phyloP scores from a whole-genome alignment of 2,113 vertebrate species.

The Phodopus roborovskii region DNA sequence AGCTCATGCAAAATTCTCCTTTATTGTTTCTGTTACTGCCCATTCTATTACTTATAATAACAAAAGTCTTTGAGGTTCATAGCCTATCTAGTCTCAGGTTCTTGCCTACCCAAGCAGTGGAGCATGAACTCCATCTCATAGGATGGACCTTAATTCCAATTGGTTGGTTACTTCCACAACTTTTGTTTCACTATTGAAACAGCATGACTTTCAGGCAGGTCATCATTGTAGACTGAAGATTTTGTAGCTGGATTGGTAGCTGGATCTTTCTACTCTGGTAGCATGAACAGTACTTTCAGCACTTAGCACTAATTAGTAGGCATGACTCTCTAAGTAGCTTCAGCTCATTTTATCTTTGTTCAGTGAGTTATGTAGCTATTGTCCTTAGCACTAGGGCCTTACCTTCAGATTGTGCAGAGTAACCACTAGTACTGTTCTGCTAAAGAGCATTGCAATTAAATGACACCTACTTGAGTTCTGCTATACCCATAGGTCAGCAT shows the following conservation, averaged over 20 bases:
- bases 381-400: background rate
- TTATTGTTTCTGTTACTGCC: constrained; percentile 12
- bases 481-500: background rate
- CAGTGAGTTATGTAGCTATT: background rate
- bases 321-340: background rate
- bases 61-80: background rate
- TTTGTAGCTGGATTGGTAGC: background rate
- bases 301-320: background rate
- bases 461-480: background rate
- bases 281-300: background rate
- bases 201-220: background rate
- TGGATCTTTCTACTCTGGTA: background rate
- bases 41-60: background rate
- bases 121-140: background rate
- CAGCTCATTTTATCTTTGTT: background rate
- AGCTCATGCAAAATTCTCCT: background rate
- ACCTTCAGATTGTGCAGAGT: background rate
- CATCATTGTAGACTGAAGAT: background rate
- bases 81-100: background rate
- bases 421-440: background rate
- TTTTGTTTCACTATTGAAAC: background rate
- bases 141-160: background rate
- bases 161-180: background rate
- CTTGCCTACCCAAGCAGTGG: background rate
- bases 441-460: background rate